Evolutionary conservation across 2,113 vertebrate species (phyloP), one percentile per base, ranked within the genome.

Genomic region (Gnathonemus longibarbis): DNA sequence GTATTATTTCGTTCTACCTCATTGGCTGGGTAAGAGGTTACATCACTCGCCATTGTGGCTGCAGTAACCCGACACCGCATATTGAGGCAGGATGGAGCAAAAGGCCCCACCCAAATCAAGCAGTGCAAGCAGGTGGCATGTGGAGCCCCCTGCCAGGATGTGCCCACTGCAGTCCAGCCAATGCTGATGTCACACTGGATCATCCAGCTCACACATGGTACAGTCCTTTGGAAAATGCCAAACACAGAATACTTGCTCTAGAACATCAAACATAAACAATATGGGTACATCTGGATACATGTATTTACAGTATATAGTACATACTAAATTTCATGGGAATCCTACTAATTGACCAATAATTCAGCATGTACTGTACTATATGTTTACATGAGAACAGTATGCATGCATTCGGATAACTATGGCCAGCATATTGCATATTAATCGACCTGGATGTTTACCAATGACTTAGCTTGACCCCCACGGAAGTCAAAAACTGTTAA

Each of bases 211-310:
- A 88, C 62, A 70, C 89, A 49, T 88, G 88, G 62, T 87, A 90
- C 92, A 91, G 70, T 88, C 89, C n/a, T 27, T 17, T 91, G 89
- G 80, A 50, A 89, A 80, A 62, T 92, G 93, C 94, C 89, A 94
- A 93, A 94, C 93, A 89, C 92, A 89, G n/a, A 27, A 27, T 66
- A 66, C 8, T 27, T 39, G 70, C 89, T 88, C 15, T 24, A 1
- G 19, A 84, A 21, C n/a, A 66, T 27, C 24, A 66, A 66, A 66
- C 58, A 66, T 66, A 27, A 27, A 56, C 53, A 19, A 56, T 56
- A 5, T 56, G 19, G 17, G 53, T 56, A 19, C 53, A 19, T 56
- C 17, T 56, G 53, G 17, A 56, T 21, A 56, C 4, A 5, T 19
- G 5, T 21, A 56, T 56, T 56, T 56, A 53, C 35, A 39, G 35